These are phyloP conservation scores for Proteles cristata DNA, from an alignment of 2,113 vertebrate genomes.

Conservation along the genomic window DNA sequence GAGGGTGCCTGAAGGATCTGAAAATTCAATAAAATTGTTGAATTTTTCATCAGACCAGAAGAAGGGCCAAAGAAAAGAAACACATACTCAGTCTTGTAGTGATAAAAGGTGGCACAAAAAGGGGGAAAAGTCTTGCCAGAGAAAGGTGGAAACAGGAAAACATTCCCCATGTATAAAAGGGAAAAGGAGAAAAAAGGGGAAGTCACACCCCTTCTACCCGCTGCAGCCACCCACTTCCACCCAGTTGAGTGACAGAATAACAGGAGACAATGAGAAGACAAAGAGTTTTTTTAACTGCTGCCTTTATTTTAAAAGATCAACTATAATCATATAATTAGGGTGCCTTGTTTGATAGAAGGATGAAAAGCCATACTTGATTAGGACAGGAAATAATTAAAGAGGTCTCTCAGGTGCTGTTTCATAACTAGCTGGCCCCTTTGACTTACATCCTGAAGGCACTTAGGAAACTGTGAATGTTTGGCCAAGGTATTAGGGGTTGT, in stretches of 20 bases:
- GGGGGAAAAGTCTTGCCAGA: not conserved
- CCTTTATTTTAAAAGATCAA: conserved; percentile 66
- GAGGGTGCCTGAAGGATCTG: not conserved
- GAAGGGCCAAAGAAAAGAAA: not conserved
- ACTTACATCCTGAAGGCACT: not conserved
- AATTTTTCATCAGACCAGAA: not conserved
- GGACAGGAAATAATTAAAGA: conserved; percentile 46
- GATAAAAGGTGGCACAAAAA: not conserved
- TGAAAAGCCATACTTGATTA: conserved; percentile 52
- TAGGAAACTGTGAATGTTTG: not conserved
- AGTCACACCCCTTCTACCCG: not conserved
- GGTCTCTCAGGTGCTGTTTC: conserved; percentile 6
- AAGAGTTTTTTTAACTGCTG: conserved; percentile 40
- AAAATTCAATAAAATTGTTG: not conserved
- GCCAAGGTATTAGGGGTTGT: not conserved
- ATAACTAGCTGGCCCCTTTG: not conserved
- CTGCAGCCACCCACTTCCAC: not conserved
- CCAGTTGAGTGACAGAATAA: conserved; percentile 34
- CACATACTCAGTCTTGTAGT: not conserved
- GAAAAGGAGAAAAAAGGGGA: not conserved
- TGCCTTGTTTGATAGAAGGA: conserved; percentile 51
- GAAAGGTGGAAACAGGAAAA: not conserved
- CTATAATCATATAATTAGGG: conserved; percentile 41
- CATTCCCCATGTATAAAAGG: not conserved
- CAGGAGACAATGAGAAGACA: conserved; percentile 51